Base-by-base conservation (phyloP, 2,888 invertebrate species). In the Hirtodrosophila confusa region DNA sequence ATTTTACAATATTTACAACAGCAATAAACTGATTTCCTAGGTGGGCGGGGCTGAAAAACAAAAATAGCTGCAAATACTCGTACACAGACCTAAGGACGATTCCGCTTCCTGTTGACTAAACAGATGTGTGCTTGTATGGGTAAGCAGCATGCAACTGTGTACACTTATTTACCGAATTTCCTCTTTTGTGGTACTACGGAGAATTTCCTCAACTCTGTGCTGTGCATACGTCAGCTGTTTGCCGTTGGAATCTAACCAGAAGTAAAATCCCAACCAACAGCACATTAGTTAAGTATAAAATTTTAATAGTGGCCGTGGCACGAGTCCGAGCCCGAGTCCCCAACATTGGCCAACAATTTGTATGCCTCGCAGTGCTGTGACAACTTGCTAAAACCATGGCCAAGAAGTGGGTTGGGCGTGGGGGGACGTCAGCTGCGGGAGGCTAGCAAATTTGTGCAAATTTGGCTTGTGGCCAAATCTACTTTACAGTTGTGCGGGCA, bases 391-490 rank as follows among this genome's bases (percentile, higher is more conserved):
- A 33, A 57, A 48, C 69, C 65, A 45, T 48, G 45, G 60, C 35
- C 31, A 61, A 24, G 35, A 17, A 12, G 23, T 4, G 7, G 24
- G 9, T 23, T 6, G 35, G 33, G 23, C 6, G 4, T 43, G 33
- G 24, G 39, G 35, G 24, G 23, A 44, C 31, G 9, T 31, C 8
- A 31, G 31, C 43, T 17, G 37, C 7, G 51, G 49, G 27, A 47
- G 64, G 58, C 51, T 70, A 53, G 67, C 58, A 79, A 78, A 70
- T 75, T 78, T 80, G 80, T 68, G 77, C 77, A 79, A 79, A 79
- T 80, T 79, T 79, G 80, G 79, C 79, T 76, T 80, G 80, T 80
- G 80, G 80, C 80, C 79, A 79, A 56, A 80, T 80, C 67, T 72
- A 71, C 80, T 79, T 77, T 74, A 66, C 68, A 77, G 75, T 58